A percentile compares a stretch with the other conserved stretches of the same genome.
phyloP scores from a whole-genome alignment of 1,140 invertebrate genomes.

The Drosophila oshimai region DNA sequence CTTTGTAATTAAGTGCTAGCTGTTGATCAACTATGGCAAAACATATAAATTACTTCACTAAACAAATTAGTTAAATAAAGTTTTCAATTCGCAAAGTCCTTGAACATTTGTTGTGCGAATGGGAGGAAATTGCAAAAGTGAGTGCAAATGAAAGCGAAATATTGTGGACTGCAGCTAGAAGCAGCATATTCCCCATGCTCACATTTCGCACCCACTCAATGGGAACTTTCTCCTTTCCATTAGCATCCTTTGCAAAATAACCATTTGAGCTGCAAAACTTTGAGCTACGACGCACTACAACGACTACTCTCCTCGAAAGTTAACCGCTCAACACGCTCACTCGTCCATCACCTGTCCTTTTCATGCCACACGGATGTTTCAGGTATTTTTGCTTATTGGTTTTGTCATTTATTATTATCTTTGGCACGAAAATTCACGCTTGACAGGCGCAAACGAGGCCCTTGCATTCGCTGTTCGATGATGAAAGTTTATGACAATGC shows the following conservation, averaged over 20 bases:
- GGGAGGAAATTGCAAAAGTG: neutral
- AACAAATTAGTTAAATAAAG: neutral
- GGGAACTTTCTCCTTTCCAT: slow-evolving; percentile 10
- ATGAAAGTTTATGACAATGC: slow-evolving; percentile 73
- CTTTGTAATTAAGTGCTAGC: neutral
- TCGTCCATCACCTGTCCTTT: neutral
- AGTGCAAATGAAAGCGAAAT: neutral
- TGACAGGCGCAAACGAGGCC: slow-evolving; percentile 43
- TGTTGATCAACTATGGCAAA: neutral
- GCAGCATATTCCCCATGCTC: neutral
- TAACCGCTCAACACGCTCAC: neutral
- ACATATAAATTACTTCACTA: neutral
- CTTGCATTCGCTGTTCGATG: slow-evolving; percentile 18
- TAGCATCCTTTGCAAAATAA: slow-evolving; percentile 4
- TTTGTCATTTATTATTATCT: slow-evolving; percentile 61
- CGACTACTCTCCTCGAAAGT: neutral
- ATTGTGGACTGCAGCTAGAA: neutral
- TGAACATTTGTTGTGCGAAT: neutral
- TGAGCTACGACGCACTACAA: neutral
- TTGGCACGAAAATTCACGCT: slow-evolving; percentile 60
- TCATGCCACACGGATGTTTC: neutral
- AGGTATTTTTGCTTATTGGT: slow-evolving; percentile 46
- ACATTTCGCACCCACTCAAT: neutral
- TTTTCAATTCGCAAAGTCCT: neutral
- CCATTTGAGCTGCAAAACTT: neutral